Evolutionary conservation across 2,888 invertebrate species (phyloP).

Genomic region (Ennomos erosarius): DNA sequence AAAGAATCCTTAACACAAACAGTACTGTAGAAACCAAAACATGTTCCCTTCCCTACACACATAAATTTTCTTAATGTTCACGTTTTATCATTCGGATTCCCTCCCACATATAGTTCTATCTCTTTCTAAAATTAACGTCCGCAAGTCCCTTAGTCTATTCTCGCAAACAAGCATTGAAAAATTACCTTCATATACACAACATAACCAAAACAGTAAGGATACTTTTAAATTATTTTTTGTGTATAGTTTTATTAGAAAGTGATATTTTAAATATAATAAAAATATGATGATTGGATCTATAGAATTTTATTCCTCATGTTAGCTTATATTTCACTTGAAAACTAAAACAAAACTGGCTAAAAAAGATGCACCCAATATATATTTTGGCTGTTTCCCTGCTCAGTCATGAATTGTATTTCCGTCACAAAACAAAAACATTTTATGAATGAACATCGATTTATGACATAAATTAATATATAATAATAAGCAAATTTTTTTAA

Average conservation of each 20-base stretch:
- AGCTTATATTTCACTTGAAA: too few relatives aligned
- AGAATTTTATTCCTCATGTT: too few relatives aligned
- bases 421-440: too few relatives aligned
- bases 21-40: slow-evolving; percentile 9
- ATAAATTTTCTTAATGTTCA: slow-evolving; percentile 70
- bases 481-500: too few relatives aligned
- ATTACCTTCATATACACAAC: slow-evolving; percentile 48
- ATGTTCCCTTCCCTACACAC: slow-evolving; percentile 48
- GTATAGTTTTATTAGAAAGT: not conserved
- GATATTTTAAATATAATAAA: too few relatives aligned
- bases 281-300: too few relatives aligned
- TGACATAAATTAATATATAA: too few relatives aligned
- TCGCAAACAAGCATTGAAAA: slow-evolving; percentile 65
- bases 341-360: too few relatives aligned
- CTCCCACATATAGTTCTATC: slow-evolving; percentile 54
- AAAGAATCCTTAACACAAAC: not conserved
- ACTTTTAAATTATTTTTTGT: not conserved
- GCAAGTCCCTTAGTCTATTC: slow-evolving; percentile 56
- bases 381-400: not conserved
- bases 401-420: too few relatives aligned
- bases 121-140: slow-evolving; percentile 71
- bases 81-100: slow-evolving; percentile 58
- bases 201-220: slow-evolving; percentile 12
- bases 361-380: too few relatives aligned
- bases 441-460: too few relatives aligned